Evolutionary conservation across 2,113 vertebrate genomes (phyloP).

Genomic region (Orientallactaga bullata): DNA sequence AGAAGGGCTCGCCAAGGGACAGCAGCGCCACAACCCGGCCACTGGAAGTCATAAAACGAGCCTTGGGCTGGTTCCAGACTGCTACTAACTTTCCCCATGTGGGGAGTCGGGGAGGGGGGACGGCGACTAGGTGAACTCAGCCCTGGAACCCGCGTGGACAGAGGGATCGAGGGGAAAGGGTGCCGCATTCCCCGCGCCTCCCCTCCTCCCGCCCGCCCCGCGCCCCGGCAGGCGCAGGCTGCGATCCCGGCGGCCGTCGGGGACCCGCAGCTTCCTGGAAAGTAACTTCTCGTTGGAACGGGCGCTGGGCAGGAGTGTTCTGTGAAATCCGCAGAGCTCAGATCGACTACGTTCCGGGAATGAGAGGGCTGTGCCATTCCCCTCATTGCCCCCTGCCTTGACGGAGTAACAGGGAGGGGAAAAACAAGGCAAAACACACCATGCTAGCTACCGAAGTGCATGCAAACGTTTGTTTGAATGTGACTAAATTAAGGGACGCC

Average conservation of each 20-base stretch:
- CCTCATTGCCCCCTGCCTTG: constrained; percentile 74
- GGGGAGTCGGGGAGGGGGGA: neutral
- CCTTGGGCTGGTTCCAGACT: neutral
- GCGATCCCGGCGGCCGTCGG: constrained; percentile 55
- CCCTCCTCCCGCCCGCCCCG: neutral
- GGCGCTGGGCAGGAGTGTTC: constrained; percentile 80
- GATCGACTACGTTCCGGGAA: constrained; percentile 83
- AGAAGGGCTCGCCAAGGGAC: too few relatives aligned
- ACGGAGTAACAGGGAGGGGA: constrained; percentile 66
- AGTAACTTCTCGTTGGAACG: constrained; percentile 86
- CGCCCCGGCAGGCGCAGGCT: neutral
- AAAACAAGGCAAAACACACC: neutral
- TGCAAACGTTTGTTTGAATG: constrained; percentile 67
- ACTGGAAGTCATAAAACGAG: neutral
- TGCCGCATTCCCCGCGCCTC: neutral
- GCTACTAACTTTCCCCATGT: neutral
- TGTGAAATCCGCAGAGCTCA: constrained; percentile 83
- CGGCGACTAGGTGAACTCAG: neutral
- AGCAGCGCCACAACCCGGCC: neutral
- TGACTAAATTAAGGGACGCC: constrained; percentile 58
- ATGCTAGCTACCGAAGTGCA: constrained; percentile 73
- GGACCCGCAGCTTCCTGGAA: constrained; percentile 86
- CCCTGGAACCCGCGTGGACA: neutral
- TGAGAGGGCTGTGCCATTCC: constrained; percentile 79
- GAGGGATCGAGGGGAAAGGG: constrained; percentile 61